These are phyloP conservation scores for Leucoraja ocellata DNA, from an alignment of 2,797 vertebrate genomes.

Conservation along the genomic window DNA sequence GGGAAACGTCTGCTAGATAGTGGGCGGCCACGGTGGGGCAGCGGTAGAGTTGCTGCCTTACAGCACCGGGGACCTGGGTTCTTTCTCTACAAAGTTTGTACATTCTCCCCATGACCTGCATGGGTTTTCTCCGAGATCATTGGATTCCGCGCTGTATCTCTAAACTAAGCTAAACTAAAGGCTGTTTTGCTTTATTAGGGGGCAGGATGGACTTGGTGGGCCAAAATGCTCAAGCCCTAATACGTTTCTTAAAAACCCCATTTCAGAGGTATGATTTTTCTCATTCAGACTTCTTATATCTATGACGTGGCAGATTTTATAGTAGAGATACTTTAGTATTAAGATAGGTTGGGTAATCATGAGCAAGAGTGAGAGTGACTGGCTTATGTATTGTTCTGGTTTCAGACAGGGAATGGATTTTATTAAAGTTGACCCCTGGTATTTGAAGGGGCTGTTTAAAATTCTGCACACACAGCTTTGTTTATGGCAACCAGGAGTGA, in stretches of 20 bases:
- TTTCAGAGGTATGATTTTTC: not conserved
- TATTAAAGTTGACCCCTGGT: slow-evolving; percentile 37
- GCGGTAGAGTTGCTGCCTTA: no score
- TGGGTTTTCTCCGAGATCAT: no score
- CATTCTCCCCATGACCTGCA: no score
- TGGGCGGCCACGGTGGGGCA: no score
- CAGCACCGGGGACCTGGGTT: no score
- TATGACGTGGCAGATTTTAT: not conserved
- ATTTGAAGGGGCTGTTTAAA: slow-evolving; percentile 20
- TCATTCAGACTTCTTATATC: not conserved
- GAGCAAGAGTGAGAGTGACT: not conserved
- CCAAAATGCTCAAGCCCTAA: no score
- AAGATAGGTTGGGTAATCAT: not conserved
- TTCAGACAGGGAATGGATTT: slow-evolving; percentile 18
- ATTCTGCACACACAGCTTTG: slow-evolving; percentile 13
- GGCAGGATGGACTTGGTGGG: no score
- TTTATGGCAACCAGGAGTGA: slow-evolving; percentile 27
- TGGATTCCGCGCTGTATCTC: no score
- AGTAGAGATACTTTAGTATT: not conserved
- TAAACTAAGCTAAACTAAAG: no score
- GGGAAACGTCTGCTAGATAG: no score
- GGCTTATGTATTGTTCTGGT: not conserved
- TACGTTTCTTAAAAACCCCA: not conserved
- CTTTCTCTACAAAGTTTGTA: no score
- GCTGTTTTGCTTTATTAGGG: no score